Conservation (phyloP, 2,797 vertebrate genomes). For the Toxotes lorentzi region DNA sequence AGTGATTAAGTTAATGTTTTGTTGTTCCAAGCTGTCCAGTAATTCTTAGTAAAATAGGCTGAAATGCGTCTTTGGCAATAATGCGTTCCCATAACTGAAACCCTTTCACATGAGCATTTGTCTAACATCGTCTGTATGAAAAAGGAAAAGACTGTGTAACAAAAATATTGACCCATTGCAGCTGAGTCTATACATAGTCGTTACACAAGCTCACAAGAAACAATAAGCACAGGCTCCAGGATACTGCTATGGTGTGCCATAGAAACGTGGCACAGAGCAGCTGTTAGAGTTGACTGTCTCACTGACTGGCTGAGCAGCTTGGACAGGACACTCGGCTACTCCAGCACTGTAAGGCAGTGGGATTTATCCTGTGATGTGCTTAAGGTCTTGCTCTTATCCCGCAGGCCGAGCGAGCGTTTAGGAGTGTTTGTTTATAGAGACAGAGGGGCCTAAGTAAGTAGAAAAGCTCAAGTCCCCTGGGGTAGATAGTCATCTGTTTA, state of each 20-base stretch:
- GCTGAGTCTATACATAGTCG: background rate
- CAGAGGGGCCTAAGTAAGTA: conserved; percentile 54
- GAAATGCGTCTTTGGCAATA: conserved; percentile 3
- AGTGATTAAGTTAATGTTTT: background rate
- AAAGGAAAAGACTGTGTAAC: background rate
- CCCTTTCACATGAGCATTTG: background rate
- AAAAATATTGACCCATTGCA: background rate
- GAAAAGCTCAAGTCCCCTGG: conserved; percentile 55
- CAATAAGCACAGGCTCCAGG: background rate
- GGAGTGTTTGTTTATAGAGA: conserved; percentile 75
- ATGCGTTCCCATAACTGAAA: background rate
- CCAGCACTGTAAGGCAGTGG: conserved; percentile 29
- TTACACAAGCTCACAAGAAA: conserved; percentile 6
- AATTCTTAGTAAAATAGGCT: background rate
- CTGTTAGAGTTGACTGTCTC: background rate
- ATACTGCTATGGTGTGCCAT: background rate
- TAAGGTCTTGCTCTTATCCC: conserved; percentile 64
- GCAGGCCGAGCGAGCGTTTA: conserved; percentile 62
- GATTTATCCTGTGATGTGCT: conserved; percentile 66
- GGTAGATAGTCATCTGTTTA: conserved; percentile 85
- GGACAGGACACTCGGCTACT: conserved; percentile 1
- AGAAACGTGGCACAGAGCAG: background rate
- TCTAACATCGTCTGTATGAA: background rate
- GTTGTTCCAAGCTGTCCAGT: background rate
- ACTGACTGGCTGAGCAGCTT: conserved; percentile 11